These are phyloP conservation scores for Perca flavescens DNA, from an alignment of 2,113 vertebrate species.

Conservation along the genomic window DNA sequence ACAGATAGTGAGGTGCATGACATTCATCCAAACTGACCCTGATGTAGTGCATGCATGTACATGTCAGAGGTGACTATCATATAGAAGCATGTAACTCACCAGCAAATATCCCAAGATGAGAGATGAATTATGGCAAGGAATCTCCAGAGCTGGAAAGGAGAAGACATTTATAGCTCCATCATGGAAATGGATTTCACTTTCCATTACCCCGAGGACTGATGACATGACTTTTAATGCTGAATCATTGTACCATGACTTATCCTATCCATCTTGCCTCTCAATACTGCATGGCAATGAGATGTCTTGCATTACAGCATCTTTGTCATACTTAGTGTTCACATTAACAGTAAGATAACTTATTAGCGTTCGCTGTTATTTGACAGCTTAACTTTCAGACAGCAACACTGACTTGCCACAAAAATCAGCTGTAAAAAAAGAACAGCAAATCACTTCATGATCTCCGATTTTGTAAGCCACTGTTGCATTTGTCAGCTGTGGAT, in stretches of 20 bases:
- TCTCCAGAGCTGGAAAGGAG: slow-evolving; percentile 35
- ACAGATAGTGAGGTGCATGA: background rate
- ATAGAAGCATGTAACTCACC: slow-evolving; percentile 19
- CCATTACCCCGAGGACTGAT: slow-evolving; percentile 84
- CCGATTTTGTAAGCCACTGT: background rate
- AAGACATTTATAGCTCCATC: slow-evolving; percentile 87
- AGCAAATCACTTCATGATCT: background rate
- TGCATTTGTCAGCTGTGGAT: slow-evolving; percentile 1
- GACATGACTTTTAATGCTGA: slow-evolving; percentile 85
- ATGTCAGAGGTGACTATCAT: slow-evolving; percentile 12
- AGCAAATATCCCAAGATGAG: slow-evolving; percentile 24
- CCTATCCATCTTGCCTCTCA: slow-evolving; percentile 59
- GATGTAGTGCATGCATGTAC: slow-evolving; percentile 4
- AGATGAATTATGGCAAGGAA: slow-evolving; percentile 47
- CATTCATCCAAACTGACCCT: background rate
- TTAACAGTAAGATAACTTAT: slow-evolving; percentile 15
- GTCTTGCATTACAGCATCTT: slow-evolving; percentile 25
- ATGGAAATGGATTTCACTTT: slow-evolving; percentile 87
- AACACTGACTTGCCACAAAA: background rate
- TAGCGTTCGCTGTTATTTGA: slow-evolving; percentile 8
- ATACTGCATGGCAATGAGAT: slow-evolving; percentile 20
- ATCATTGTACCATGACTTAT: slow-evolving; percentile 70
- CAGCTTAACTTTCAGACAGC: background rate
- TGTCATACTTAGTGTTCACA: slow-evolving; percentile 20
- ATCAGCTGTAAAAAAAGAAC: background rate